Evolutionary conservation across 2,888 invertebrate genomes (phyloP).

Genomic region (Hemistola chrysoprasaria): DNA sequence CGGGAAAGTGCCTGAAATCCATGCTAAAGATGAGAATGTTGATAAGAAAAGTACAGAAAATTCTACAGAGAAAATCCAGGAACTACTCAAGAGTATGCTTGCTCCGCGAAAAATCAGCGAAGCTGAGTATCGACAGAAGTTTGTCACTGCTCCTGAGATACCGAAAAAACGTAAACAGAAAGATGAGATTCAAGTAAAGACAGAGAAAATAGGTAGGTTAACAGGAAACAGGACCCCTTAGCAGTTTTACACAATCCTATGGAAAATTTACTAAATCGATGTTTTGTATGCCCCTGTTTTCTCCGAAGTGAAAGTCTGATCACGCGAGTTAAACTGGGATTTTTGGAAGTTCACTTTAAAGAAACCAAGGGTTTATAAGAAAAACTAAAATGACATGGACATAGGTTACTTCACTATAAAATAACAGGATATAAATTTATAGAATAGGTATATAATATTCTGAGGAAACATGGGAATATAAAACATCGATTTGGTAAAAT

Average conservation of each 20-base stretch:
- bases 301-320: no score
- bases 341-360: no score
- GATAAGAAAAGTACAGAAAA: slow-evolving; percentile 42
- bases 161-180: slow-evolving; percentile 40
- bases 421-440: no score
- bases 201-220: slow-evolving; percentile 62
- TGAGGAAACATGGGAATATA: no score
- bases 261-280: no score
- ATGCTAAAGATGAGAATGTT: slow-evolving; percentile 32
- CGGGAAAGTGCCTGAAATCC: slow-evolving; percentile 44
- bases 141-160: slow-evolving; percentile 59
- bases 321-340: no score
- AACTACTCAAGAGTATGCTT: slow-evolving; percentile 67
- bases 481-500: no score
- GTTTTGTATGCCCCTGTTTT: no score
- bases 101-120: slow-evolving; percentile 62
- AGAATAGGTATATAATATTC: no score
- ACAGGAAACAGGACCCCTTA: slow-evolving; percentile 1
- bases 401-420: no score
- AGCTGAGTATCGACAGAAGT: slow-evolving; percentile 59
- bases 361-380: no score
- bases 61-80: slow-evolving; percentile 67
- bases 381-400: no score
- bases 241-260: neutral
- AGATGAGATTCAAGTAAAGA: slow-evolving; percentile 57